Percentiles rank a stretch among this genome's conserved stretches.
These are phyloP conservation scores for Drosophila orena DNA, from an alignment of 1,140 invertebrate species.

Conservation along the genomic window DNA sequence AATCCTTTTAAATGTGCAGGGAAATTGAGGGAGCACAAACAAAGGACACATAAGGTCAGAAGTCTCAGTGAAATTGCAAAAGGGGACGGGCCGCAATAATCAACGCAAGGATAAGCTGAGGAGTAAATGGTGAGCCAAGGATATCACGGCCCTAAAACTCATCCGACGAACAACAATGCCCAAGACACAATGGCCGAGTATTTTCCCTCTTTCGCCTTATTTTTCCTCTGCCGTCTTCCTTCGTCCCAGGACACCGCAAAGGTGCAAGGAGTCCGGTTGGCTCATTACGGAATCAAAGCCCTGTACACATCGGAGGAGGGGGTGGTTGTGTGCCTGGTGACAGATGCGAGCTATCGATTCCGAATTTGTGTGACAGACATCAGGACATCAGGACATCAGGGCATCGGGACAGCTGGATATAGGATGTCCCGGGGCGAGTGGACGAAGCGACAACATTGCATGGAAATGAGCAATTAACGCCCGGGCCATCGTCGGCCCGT, in stretches of 20 bases:
- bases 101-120: slow-evolving; percentile 79
- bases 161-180: slow-evolving; percentile 68
- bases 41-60: slow-evolving; percentile 77
- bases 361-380: slow-evolving; percentile 65
- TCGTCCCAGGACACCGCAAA: slow-evolving; percentile 52
- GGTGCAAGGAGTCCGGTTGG: slow-evolving; percentile 62
- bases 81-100: slow-evolving; percentile 65
- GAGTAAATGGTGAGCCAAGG: slow-evolving; percentile 80
- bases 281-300: slow-evolving; percentile 80
- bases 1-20: slow-evolving; percentile 80
- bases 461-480: slow-evolving; percentile 80
- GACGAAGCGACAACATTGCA: slow-evolving; percentile 50
- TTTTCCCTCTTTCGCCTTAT: slow-evolving; percentile 12
- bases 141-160: slow-evolving; percentile 73
- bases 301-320: slow-evolving; percentile 32
- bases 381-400: slow-evolving; percentile 2
- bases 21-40: slow-evolving; percentile 73
- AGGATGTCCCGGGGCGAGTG: slow-evolving; percentile 4
- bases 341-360: slow-evolving; percentile 78
- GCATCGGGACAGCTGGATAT: slow-evolving; percentile 10
- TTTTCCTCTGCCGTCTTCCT: slow-evolving; percentile 19
- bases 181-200: slow-evolving; percentile 35
- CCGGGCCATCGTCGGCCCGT: slow-evolving; percentile 55
- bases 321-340: slow-evolving; percentile 40
- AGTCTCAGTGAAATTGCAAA: slow-evolving; percentile 62